These are phyloP conservation scores for Pithys albifrons DNA, from an alignment of 2,113 vertebrate genomes.

Conservation along the genomic window DNA sequence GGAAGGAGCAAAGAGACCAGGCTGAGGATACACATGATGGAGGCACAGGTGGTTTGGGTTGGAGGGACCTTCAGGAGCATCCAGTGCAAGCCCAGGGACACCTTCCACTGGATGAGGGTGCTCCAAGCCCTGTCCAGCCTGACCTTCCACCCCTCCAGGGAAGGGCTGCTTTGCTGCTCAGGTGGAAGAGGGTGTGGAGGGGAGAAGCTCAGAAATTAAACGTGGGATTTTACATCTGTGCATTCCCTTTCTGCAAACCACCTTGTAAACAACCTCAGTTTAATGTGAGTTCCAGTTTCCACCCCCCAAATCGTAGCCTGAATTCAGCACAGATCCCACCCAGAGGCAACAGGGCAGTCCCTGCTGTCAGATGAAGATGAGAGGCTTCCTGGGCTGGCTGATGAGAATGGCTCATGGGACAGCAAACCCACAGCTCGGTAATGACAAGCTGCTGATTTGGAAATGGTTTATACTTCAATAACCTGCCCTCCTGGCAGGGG, in stretches of 20 bases:
- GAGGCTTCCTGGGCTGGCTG: not conserved
- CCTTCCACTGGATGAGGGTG: too few species aligned
- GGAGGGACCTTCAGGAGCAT: not conserved
- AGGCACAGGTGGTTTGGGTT: not conserved
- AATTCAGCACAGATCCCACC: not conserved
- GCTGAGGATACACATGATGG: rapidly evolving
- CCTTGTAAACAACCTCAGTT: not conserved
- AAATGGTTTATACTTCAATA: not conserved
- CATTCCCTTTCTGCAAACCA: not conserved
- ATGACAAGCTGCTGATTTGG: not conserved
- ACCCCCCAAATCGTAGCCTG: not conserved
- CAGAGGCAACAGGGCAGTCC: too few species aligned
- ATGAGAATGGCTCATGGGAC: not conserved
- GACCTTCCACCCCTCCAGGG: too few species aligned
- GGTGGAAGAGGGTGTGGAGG: not conserved
- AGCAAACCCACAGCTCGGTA: rapidly evolving
- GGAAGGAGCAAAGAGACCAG: not conserved
- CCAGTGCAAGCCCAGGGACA: not conserved
- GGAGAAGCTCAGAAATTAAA: not conserved
- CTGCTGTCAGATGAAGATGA: too few species aligned
- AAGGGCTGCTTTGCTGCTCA: not conserved
- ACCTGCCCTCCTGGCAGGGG: not conserved
- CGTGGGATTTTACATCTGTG: rapidly evolving
- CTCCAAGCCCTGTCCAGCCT: not conserved
- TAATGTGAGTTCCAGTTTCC: not conserved